phyloP scores from a whole-genome alignment of 2,888 invertebrate genomes.

The Strigamia maritima region DNA sequence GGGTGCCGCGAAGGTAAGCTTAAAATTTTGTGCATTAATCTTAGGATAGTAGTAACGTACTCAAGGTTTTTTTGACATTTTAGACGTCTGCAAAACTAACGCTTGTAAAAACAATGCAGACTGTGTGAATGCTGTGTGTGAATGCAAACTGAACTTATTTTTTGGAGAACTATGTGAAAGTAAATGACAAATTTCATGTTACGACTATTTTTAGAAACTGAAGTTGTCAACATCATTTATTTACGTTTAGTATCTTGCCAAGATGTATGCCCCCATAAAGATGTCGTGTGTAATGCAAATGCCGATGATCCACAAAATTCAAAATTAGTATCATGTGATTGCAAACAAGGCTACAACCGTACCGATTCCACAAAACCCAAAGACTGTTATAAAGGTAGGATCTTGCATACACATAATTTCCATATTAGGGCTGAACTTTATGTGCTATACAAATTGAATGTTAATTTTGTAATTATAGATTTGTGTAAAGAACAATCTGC shows the following conservation, averaged over 20 bases:
- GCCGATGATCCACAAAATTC: neutral
- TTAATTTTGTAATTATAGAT: neutral
- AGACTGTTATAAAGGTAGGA: neutral
- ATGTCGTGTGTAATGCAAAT: neutral
- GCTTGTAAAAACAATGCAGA: neutral
- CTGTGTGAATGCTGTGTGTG: neutral
- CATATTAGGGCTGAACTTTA: too few relatives aligned
- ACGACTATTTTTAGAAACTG: neutral
- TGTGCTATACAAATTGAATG: too few relatives aligned
- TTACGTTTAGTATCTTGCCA: neutral
- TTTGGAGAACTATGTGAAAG: neutral
- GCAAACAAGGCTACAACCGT: neutral
- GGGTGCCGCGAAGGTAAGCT: neutral
- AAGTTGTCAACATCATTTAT: neutral
- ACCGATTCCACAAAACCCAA: neutral
- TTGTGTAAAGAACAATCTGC: neutral
- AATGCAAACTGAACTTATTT: neutral
- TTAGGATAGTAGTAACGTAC: neutral
- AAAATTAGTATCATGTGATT: neutral
- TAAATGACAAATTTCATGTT: neutral
- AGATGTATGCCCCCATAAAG: neutral
- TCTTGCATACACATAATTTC: too few relatives aligned
- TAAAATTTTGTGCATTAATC: neutral
- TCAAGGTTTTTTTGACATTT: neutral
- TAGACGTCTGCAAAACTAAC: neutral